phyloP scores from a whole-genome alignment of 2,797 vertebrate species.

The Acrossocheilus fasciatus region DNA sequence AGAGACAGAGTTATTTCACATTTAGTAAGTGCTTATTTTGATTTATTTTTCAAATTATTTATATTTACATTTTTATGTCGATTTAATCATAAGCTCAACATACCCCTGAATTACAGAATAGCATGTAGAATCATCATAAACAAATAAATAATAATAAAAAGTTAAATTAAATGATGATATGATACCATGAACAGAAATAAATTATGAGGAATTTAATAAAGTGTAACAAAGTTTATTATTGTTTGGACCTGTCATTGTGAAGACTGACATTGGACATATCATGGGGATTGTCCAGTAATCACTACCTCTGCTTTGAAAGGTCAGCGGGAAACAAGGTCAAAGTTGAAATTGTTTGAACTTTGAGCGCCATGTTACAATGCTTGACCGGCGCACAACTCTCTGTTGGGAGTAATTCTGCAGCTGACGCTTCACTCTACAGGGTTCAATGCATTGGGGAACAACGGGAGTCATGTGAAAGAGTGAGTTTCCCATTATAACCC shows the following conservation, averaged over 20 bases:
- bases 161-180: neutral
- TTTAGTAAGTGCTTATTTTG: too few species aligned
- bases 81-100: neutral
- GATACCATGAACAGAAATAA: neutral
- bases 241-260: neutral
- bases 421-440: neutral
- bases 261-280: neutral
- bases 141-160: neutral
- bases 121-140: neutral
- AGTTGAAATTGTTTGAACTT: neutral
- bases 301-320: neutral
- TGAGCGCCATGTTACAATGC: neutral
- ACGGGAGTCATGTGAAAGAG: neutral
- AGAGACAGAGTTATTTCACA: too few species aligned
- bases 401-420: neutral
- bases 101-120: neutral
- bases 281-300: neutral
- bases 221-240: neutral
- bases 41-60: too few species aligned
- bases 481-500: neutral
- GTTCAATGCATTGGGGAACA: neutral
- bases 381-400: neutral
- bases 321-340: slow-evolving; percentile 11
- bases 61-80: too few species aligned
- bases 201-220: neutral